Base-by-base conservation (phyloP, 2,797 vertebrate species). In the Nasua narica region DNA sequence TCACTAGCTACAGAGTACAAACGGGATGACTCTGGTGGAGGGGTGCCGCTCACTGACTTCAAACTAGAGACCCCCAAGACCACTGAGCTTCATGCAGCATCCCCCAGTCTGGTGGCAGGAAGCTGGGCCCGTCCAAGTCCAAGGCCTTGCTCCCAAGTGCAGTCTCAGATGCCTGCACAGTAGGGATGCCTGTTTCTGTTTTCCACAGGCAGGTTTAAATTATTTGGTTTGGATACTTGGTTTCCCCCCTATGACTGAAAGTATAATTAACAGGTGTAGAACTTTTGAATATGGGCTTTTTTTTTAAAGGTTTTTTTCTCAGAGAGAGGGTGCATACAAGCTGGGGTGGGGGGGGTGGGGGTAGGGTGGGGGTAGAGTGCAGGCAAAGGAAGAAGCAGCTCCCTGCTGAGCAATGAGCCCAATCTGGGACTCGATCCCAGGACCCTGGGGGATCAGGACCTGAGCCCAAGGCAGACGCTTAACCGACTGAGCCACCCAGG, bases 251-350 rank as follows among this genome's bases (percentile, higher is more conserved):
- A 78, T 15, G 76, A 7, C 29, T 50, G n/a, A 40, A 84, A 88
- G 56, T 84, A 67, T 82, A 95, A 87, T 43, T 54, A 65, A 62
- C 15, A 67, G 50, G 15, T n/a, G 11, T 4, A 69, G 70, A 77
- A 70, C 7, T 77, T 77, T 84, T 37, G 54, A 89, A 46, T 76
- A 54, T n/a, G 56, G 79, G 60, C 11, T 27, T 91, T 92, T 89
- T 88, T 72, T 65, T 65, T 27, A 12, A 25, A 58, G 23, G 11
- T 58, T 58, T 58, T 25, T 40, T 40, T 65, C 32, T n/a, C 32
- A 65, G 62, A 65, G 7, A 65, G 29, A 62, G 58, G 14, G 13
- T 13, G 27, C 58, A 60, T 1, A 65, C 62, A 65, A 65, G 62
- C 15, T 7, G 62, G 62, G 21, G 7, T 19, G 7, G 9, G 19